These are phyloP conservation scores for Polypterus bichir DNA, from an alignment of 2,113 vertebrate genomes.

Conservation along the genomic window DNA sequence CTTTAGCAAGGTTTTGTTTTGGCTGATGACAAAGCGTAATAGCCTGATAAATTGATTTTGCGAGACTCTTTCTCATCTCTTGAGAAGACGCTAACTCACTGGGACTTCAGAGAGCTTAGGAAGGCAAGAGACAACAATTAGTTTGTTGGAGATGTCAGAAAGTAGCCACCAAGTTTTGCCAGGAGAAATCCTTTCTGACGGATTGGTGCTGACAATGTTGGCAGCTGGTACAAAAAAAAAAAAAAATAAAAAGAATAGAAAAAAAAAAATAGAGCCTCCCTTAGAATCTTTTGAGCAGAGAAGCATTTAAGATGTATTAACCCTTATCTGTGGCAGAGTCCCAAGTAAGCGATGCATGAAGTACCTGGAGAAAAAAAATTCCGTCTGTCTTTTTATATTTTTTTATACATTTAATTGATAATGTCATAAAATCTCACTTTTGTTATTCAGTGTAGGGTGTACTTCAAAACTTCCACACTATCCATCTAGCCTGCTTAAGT, in stretches of 20 bases:
- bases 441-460: too few species aligned
- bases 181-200: conserved; percentile 82
- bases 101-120: conserved; percentile 75
- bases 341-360: too few species aligned
- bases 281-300: conserved; percentile 24
- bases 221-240: conserved; percentile 52
- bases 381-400: too few species aligned
- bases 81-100: conserved; percentile 85
- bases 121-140: conserved; percentile 87
- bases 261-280: conserved; percentile 34
- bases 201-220: conserved; percentile 76
- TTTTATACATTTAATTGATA: too few species aligned
- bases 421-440: too few species aligned
- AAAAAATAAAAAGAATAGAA: too few species aligned
- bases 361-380: too few species aligned
- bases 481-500: too few species aligned
- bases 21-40: conserved; percentile 71
- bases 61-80: conserved; percentile 63
- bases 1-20: conserved; percentile 62
- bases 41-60: conserved; percentile 77
- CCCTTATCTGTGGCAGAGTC: conserved; percentile 33
- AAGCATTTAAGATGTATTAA: conserved; percentile 39
- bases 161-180: conserved; percentile 70
- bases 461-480: too few species aligned
- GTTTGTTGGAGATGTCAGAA: conserved; percentile 84